phyloP scores from a whole-genome alignment of 1,140 invertebrate species.

The Pararge aegeria region DNA sequence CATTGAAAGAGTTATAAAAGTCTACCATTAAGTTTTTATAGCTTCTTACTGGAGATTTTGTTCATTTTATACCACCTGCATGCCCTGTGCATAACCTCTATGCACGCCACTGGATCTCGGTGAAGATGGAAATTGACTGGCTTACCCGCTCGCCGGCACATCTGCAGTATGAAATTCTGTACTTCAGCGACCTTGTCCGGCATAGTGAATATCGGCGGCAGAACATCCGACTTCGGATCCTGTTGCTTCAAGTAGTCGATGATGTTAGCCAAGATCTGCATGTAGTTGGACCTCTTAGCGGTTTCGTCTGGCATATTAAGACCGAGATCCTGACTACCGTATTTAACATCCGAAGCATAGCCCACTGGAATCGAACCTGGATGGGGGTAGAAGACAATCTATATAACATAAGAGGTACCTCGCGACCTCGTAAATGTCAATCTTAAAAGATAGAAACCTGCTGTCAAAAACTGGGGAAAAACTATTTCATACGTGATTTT shows the following conservation, averaged over 20 bases:
- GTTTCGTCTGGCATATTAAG: conserved; percentile 68
- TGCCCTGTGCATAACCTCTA: too few relatives aligned
- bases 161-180: conserved; percentile 62
- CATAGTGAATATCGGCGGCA: conserved; percentile 77
- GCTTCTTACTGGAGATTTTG: too few relatives aligned
- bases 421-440: too few relatives aligned
- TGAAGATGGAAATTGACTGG: too few relatives aligned
- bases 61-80: too few relatives aligned
- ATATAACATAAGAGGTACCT: too few relatives aligned
- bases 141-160: conserved; percentile 65
- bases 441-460: too few relatives aligned
- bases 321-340: conserved; percentile 73
- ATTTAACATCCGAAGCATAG: conserved; percentile 73
- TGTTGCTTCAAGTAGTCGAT: conserved; percentile 68
- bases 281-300: conserved; percentile 40
- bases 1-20: too few relatives aligned
- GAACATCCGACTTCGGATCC: conserved; percentile 35
- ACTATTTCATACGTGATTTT: too few relatives aligned
- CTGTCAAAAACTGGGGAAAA: too few relatives aligned
- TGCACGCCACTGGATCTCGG: too few relatives aligned
- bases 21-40: too few relatives aligned
- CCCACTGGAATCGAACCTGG: conserved; percentile 75
- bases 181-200: conserved; percentile 56
- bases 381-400: background rate
- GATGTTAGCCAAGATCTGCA: conserved; percentile 56